Conservation (phyloP, 2,888 invertebrate species). For the Stenoptilia bipunctidactyla region DNA sequence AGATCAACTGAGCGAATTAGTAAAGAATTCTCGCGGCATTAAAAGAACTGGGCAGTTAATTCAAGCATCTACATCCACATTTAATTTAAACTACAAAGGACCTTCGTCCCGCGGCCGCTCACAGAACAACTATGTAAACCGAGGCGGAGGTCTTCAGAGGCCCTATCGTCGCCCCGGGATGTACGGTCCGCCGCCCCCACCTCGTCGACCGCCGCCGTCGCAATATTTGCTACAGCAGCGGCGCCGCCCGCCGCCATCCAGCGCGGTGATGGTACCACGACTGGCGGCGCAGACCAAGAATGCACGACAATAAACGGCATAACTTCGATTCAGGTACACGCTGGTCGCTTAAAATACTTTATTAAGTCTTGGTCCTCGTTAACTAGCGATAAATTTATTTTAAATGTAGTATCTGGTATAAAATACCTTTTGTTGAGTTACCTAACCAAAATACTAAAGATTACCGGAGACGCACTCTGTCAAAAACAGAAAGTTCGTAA, state of each 20-base stretch:
- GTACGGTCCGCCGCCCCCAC: background rate
- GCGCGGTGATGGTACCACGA: background rate
- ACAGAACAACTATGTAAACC: background rate
- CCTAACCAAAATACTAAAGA: background rate
- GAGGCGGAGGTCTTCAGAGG: constrained; percentile 4
- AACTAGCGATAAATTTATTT: constrained; percentile 6
- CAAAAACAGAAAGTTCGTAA: background rate
- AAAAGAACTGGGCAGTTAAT: constrained; percentile 7
- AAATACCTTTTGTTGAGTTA: background rate
- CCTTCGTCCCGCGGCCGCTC: constrained; percentile 4
- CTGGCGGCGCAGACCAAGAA: background rate
- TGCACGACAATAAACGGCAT: background rate
- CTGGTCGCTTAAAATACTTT: constrained; percentile 7
- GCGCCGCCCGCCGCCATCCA: background rate
- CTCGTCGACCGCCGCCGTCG: background rate
- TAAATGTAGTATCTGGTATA: constrained; percentile 3
- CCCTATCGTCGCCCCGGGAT: background rate
- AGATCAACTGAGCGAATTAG: constrained; percentile 5
- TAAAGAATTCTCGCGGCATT: constrained; percentile 5
- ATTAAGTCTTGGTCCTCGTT: constrained; percentile 4
- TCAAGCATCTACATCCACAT: background rate
- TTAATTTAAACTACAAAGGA: constrained; percentile 6
- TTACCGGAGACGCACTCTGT: background rate
- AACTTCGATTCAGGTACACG: constrained; percentile 5
- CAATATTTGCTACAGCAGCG: background rate